Conservation (phyloP, 2,888 invertebrate genomes). For the Lasius fuliginosus region DNA sequence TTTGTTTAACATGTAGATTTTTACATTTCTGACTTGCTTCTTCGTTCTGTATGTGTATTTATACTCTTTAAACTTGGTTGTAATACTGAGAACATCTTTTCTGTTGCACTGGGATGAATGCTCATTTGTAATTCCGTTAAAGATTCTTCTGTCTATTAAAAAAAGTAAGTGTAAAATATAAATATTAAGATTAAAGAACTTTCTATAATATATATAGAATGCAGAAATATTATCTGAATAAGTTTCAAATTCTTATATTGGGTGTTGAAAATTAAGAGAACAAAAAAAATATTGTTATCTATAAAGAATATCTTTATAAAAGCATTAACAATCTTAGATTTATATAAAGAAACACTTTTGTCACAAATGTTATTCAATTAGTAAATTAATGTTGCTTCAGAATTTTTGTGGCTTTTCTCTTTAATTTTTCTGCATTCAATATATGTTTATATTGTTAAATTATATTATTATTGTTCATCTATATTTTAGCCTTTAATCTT, state of each 20-base stretch:
- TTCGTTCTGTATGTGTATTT: constrained; percentile 76
- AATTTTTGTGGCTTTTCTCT: not conserved
- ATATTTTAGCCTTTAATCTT: constrained; percentile 1
- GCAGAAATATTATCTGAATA: constrained; percentile 10
- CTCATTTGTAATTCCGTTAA: constrained; percentile 91
- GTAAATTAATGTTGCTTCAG: not conserved
- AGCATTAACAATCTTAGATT: not conserved
- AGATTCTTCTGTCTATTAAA: constrained; percentile 92
- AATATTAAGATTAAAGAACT: constrained; percentile 6
- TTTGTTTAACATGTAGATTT: not conserved
- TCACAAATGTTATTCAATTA: not conserved
- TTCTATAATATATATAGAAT: constrained; percentile 20
- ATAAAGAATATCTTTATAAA: not conserved
- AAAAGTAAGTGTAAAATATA: constrained; percentile 44
- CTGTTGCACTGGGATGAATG: constrained; percentile 88
- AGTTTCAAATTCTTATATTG: not conserved
- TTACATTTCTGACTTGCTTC: constrained; percentile 66
- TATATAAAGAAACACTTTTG: not conserved
- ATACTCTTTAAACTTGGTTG: constrained; percentile 82
- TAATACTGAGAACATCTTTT: constrained; percentile 87
- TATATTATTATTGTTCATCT: not conserved
- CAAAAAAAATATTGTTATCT: not conserved
- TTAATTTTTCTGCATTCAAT: constrained; percentile 13
- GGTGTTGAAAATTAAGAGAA: not conserved
- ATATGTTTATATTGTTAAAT: not conserved